Evolutionary conservation across 1,140 invertebrate species (phyloP).

Genomic region (Diprion similis): DNA sequence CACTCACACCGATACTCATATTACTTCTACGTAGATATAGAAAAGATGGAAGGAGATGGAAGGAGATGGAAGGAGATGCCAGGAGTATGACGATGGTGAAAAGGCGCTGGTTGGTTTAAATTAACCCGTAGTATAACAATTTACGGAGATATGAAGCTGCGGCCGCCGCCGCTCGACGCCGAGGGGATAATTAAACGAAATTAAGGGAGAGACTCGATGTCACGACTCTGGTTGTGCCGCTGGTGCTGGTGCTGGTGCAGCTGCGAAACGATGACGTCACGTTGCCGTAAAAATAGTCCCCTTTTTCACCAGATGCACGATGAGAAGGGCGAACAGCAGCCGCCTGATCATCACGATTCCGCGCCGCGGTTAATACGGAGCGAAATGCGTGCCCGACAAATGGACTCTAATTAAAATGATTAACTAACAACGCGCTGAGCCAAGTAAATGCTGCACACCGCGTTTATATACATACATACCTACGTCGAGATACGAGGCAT

Average conservation of each 20-base stretch:
- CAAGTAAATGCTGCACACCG: too few species aligned
- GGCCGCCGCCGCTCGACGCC: neutral
- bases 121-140: neutral
- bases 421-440: neutral
- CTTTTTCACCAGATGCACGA: neutral
- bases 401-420: neutral
- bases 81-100: too few species aligned
- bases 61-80: too few species aligned
- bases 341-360: neutral
- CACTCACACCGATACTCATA: too few species aligned
- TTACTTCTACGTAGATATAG: neutral
- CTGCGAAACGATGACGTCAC: neutral
- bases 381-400: constrained; percentile 1
- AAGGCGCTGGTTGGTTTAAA: too few species aligned
- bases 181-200: neutral
- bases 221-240: constrained; percentile 1
- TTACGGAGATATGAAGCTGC: neutral
- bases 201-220: neutral
- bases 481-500: too few species aligned
- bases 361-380: neutral
- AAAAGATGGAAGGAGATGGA: too few species aligned
- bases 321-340: neutral
- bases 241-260: neutral
- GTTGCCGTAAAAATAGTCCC: neutral
- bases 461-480: too few species aligned